These are phyloP conservation scores for Euplagia quadripunctaria DNA, from an alignment of 2,888 invertebrate genomes.

Conservation along the genomic window DNA sequence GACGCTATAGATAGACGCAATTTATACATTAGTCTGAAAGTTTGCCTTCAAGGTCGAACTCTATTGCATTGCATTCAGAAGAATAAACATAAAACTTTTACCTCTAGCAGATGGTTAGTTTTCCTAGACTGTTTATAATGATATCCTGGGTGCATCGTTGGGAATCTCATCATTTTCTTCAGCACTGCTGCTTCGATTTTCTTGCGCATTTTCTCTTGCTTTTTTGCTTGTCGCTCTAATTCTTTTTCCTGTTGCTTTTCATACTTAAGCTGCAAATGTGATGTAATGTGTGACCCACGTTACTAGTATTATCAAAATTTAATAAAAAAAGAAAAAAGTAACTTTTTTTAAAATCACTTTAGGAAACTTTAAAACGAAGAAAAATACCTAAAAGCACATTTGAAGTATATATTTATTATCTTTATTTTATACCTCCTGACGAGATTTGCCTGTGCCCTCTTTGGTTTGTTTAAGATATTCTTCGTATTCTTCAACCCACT, in stretches of 20 bases:
- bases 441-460: slow-evolving; percentile 58
- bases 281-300: not conserved
- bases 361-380: not conserved
- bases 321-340: no score
- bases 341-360: not conserved
- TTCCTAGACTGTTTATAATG: slow-evolving; percentile 68
- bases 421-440: slow-evolving; percentile 48
- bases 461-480: slow-evolving; percentile 57
- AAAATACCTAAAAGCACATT: not conserved
- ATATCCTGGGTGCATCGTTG: slow-evolving; percentile 74
- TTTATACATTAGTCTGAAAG: no score
- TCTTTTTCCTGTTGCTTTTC: slow-evolving; percentile 62
- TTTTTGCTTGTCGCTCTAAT: slow-evolving; percentile 57
- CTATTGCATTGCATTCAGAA: not conserved
- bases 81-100: slow-evolving; percentile 22
- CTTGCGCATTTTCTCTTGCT: slow-evolving; percentile 57
- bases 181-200: slow-evolving; percentile 61
- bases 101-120: slow-evolving; percentile 59
- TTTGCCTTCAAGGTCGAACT: not conserved
- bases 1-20: no score
- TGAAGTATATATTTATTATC: not conserved
- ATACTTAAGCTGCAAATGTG: slow-evolving; percentile 56
- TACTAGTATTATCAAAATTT: no score
- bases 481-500: slow-evolving; percentile 71
- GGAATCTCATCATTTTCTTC: slow-evolving; percentile 76